Evolutionary conservation across 2,113 vertebrate species (phyloP).

Genomic region (Benthochromis sp.): DNA sequence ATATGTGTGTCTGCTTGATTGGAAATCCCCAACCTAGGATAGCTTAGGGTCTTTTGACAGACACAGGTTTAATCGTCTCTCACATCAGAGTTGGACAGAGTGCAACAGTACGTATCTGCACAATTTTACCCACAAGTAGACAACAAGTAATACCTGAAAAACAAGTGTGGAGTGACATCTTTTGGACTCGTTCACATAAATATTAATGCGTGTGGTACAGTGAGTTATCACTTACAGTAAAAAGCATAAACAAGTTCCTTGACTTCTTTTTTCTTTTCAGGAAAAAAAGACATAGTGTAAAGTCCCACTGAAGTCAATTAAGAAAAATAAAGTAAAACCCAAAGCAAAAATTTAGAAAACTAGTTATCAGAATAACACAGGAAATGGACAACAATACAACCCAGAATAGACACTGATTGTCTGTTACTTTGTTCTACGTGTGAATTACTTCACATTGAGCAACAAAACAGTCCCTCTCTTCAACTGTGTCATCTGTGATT

Average conservation of each 20-base stretch:
- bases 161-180: not conserved
- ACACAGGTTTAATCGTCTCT: not conserved
- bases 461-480: not conserved
- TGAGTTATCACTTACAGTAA: not conserved
- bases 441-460: not conserved
- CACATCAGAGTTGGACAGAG: not conserved
- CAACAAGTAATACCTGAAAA: not conserved
- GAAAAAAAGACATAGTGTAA: not conserved
- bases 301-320: not conserved
- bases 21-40: slow-evolving; percentile 55
- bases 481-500: not conserved
- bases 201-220: not conserved
- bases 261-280: not conserved
- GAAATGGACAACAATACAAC: not conserved
- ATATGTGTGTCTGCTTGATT: not conserved
- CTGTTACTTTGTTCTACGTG: not conserved
- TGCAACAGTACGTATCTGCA: not conserved
- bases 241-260: not conserved
- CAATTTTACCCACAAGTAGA: not conserved
- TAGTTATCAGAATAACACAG: not conserved
- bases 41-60: not conserved
- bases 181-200: not conserved
- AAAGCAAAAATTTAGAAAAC: not conserved
- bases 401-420: not conserved
- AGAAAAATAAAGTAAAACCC: not conserved